Base-by-base conservation (phyloP, 2,888 invertebrate genomes). In the Drosophila cyrtoloma region DNA sequence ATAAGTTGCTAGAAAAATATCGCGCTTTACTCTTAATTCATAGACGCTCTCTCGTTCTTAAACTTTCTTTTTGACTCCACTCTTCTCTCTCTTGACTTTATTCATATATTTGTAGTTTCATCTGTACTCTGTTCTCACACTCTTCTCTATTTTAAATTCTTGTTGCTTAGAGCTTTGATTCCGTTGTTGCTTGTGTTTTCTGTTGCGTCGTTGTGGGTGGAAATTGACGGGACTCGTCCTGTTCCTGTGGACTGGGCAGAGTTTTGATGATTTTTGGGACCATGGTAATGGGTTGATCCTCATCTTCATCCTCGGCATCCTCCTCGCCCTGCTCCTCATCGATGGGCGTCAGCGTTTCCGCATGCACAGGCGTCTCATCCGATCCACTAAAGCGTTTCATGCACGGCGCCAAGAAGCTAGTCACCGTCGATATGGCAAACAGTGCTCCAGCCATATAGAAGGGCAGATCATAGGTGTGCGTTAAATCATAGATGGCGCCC, bases 361-460 rank as follows among this genome's bases (percentile, higher is more conserved):
- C 93, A 60, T 95, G 95, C 62, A 95, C 95, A 51, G 95, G 95
- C 76, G 95, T 94, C 79, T 95, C 95, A 89, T 96, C 95, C 55
- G 94, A 82, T 47, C 84, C 78, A 42, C 94, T 86, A 65, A 92
- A 94, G 75, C 95, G 94, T 91, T 95, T 95, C 92, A 97, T 95
- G 78, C 96, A 94, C 0, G 97, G 97, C 60, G 97, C 97, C 84
- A 96, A 94, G 91, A 97, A 97, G 84, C 98, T 98, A 30, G 98
- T 96, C 26, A 97, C 88, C 0, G 98, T 97, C 16, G 99, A 96
- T 12, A 97, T 93, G 35, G 97, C 95, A 94, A 99, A 97, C 93
- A 99, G 96, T 0, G 95, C 96, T 5, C 98, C 98, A 4, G 99
- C 99, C 95, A 98, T 97, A 92, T 96, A 98, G 94, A 99, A 99